Conservation (phyloP, 2,797 vertebrate species). For the Ctenopoma multispine region DNA sequence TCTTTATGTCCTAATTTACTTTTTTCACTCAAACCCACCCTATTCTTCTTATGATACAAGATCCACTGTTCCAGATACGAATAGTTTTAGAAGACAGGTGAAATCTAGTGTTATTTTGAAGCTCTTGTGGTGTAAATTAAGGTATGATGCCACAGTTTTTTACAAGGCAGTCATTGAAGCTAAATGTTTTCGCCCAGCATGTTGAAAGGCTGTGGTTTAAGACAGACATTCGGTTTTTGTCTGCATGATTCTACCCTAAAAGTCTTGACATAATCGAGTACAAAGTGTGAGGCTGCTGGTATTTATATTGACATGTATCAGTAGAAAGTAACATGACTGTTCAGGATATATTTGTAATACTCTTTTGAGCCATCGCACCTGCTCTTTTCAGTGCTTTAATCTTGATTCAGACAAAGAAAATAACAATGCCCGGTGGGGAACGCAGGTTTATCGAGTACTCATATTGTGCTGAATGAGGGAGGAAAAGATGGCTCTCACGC, state of each 20-base stretch:
- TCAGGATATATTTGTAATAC: constrained; percentile 17
- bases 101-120: background rate
- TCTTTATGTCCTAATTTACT: constrained; percentile 17
- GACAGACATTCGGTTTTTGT: background rate
- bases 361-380: constrained; percentile 22
- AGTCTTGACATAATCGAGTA: background rate
- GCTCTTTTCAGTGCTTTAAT: constrained; percentile 44
- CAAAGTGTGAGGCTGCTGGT: constrained; percentile 1
- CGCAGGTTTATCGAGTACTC: constrained; percentile 34
- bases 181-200: background rate
- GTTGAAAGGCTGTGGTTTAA: background rate
- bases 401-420: constrained; percentile 50
- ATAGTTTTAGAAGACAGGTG: constrained; percentile 1
- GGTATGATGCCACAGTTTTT: background rate
- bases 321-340: background rate
- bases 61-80: constrained; percentile 19
- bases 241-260: background rate
- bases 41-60: constrained; percentile 23
- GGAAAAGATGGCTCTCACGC: constrained; percentile 39
- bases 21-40: constrained; percentile 19
- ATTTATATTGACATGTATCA: constrained; percentile 10
- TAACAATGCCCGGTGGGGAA: constrained; percentile 40
- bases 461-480: constrained; percentile 32
- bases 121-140: background rate
- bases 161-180: background rate